phyloP scores from a whole-genome alignment of 2,888 invertebrate species.

The Leptinotarsa peninsularis region DNA sequence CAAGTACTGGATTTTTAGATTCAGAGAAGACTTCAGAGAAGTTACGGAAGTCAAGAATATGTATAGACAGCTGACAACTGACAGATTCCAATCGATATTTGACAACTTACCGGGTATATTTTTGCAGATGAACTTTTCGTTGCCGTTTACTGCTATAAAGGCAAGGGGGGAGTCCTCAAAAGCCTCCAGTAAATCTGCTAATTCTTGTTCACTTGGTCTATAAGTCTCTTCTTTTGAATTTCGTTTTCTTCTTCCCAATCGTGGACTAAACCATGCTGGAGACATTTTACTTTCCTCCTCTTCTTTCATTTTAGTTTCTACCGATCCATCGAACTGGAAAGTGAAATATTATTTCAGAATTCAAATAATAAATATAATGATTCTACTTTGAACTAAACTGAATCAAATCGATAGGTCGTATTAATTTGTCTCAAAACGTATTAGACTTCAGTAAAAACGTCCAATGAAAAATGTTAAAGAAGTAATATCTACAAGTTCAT shows the following conservation, averaged over 20 bases:
- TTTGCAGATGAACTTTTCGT: conserved; percentile 41
- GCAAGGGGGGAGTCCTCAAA: conserved; percentile 65
- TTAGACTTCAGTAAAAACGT: no score
- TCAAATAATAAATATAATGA: no score
- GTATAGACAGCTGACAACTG: background rate
- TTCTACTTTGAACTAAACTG: no score
- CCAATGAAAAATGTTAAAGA: no score
- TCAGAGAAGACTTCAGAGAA: no score
- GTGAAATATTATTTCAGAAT: background rate
- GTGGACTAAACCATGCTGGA: conserved; percentile 69
- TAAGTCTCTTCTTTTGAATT: conserved; percentile 55
- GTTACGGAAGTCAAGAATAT: no score
- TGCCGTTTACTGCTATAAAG: conserved; percentile 64
- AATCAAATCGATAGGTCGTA: no score
- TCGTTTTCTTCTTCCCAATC: conserved; percentile 69
- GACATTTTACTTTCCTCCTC: conserved; percentile 43
- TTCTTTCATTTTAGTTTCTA: conserved; percentile 28
- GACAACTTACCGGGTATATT: conserved; percentile 33
- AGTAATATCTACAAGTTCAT: no score
- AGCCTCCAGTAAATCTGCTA: conserved; percentile 62
- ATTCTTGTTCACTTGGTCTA: conserved; percentile 53
- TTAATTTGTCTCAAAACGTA: no score
- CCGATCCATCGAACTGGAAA: conserved; percentile 29
- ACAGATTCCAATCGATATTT: conserved; percentile 13
- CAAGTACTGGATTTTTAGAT: no score